A percentile compares a stretch with the other conserved stretches of the same genome.
phyloP scores from a whole-genome alignment of 2,113 vertebrate genomes.

The Ictalurus punctatus region DNA sequence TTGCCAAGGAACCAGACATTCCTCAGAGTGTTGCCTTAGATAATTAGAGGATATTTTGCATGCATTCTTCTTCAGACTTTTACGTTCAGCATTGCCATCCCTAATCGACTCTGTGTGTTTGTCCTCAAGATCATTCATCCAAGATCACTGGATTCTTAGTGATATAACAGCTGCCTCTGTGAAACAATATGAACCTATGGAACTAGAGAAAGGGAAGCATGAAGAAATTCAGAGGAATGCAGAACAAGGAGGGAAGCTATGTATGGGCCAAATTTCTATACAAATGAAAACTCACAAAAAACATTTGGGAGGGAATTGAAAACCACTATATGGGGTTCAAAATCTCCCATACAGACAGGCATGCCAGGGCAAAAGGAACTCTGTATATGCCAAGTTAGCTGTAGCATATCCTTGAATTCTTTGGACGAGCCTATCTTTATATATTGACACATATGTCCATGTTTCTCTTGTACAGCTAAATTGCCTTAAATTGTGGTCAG shows the following conservation, averaged over 20 bases:
- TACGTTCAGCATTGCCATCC: background rate
- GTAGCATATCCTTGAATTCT: background rate
- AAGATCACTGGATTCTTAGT: background rate
- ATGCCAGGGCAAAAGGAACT: slow-evolving; percentile 8
- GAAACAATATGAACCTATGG: slow-evolving; percentile 2
- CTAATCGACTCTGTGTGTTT: background rate
- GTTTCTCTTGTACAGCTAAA: background rate
- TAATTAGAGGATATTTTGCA: slow-evolving; percentile 54
- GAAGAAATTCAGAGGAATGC: slow-evolving; percentile 29
- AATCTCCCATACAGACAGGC: background rate
- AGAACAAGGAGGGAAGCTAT: background rate
- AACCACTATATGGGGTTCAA: background rate
- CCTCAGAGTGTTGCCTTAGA: slow-evolving; percentile 64
- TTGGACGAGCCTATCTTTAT: background rate
- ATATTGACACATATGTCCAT: background rate
- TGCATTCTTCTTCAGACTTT: slow-evolving; percentile 25
- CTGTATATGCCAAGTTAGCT: background rate
- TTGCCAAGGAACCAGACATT: slow-evolving; percentile 70
- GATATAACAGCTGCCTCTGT: slow-evolving; percentile 24
- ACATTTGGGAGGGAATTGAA: background rate
- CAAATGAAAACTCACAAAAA: slow-evolving; percentile 3
- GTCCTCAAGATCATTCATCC: background rate
- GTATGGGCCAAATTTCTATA: slow-evolving; percentile 24
- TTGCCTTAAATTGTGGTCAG: background rate
- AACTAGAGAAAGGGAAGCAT: background rate